A percentile compares a stretch with the other conserved stretches of the same genome.
Evolutionary conservation across 1,140 invertebrate genomes (phyloP).

Genomic region (Neodiprion lecontei): DNA sequence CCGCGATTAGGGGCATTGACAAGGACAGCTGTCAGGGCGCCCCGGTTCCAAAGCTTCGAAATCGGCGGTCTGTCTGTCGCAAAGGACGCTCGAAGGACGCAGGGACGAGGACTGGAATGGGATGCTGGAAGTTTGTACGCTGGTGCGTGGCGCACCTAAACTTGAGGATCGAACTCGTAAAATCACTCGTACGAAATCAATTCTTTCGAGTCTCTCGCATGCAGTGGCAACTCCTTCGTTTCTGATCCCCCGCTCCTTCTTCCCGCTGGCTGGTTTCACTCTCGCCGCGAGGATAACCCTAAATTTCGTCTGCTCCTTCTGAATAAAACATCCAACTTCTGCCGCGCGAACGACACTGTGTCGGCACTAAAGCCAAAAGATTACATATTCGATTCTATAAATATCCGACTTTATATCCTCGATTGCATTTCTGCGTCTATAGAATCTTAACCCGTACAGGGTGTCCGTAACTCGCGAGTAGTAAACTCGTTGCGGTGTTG

Average conservation of each 20-base stretch:
- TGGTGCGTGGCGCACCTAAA: too few species aligned
- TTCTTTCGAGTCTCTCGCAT: neutral
- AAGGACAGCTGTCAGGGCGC: too few species aligned
- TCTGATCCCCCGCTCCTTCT: neutral
- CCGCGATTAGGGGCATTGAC: too few species aligned
- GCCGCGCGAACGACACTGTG: neutral
- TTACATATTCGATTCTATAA: conserved; percentile 6
- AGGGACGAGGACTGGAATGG: neutral
- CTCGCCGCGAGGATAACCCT: neutral
- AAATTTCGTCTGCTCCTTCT: neutral
- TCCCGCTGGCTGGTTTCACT: neutral
- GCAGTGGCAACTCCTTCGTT: too few species aligned
- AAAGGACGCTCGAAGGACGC: neutral
- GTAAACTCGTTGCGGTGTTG: too few species aligned
- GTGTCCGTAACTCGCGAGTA: too few species aligned
- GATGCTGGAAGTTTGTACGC: too few species aligned
- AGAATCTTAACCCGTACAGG: neutral
- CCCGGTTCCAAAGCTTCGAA: neutral
- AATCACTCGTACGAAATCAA: neutral
- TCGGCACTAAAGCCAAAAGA: conserved; percentile 1
- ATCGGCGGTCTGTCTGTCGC: neutral
- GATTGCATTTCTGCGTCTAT: neutral
- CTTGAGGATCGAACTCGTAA: neutral
- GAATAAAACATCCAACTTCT: neutral
- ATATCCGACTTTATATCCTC: neutral